Evolutionary conservation across 2,888 invertebrate species (phyloP).

Genomic region (Ochropacha duplaris): DNA sequence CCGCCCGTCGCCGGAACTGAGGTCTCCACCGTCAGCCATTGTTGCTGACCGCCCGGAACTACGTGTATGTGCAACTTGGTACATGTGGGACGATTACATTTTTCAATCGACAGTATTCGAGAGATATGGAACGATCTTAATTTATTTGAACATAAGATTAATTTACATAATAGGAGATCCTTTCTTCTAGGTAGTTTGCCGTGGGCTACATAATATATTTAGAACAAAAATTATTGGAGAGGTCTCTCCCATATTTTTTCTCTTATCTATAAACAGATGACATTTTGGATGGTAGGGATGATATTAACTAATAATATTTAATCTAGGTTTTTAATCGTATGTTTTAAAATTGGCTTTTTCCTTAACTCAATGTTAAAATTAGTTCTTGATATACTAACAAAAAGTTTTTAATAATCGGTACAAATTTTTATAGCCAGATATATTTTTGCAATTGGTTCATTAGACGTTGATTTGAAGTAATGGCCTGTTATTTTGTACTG

Average conservation of each 20-base stretch:
- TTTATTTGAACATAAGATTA: too few relatives aligned
- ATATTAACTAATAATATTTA: too few relatives aligned
- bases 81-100: constrained; percentile 18
- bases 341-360: too few relatives aligned
- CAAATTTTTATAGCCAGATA: neutral
- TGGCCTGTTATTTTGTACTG: constrained; percentile 1
- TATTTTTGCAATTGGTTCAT: neutral
- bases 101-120: too few relatives aligned
- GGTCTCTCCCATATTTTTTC: too few relatives aligned
- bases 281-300: too few relatives aligned
- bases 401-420: neutral
- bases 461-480: constrained; percentile 11
- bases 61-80: constrained; percentile 13
- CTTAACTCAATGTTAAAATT: neutral
- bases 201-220: too few relatives aligned
- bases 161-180: too few relatives aligned
- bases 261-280: too few relatives aligned
- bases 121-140: neutral
- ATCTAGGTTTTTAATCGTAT: too few relatives aligned
- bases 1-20: constrained; percentile 36
- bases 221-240: too few relatives aligned
- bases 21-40: constrained; percentile 27
- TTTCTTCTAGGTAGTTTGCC: too few relatives aligned
- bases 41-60: constrained; percentile 30
- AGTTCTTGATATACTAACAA: neutral